Evolutionary conservation across 2,797 vertebrate species (phyloP).

Genomic region (Morelia viridis): DNA sequence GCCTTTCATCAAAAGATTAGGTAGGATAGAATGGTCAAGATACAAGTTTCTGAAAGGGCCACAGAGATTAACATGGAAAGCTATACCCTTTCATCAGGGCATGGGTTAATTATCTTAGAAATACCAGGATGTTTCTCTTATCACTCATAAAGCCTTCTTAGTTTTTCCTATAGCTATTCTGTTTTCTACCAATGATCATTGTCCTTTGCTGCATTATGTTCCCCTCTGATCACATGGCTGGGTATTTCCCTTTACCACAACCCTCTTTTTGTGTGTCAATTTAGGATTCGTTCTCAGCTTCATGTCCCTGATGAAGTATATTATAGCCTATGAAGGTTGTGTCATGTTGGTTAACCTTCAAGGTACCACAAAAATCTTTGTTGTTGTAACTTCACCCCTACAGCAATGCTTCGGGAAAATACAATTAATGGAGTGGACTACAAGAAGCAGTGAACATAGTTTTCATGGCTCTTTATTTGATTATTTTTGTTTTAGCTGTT

Average conservation of each 20-base stretch:
- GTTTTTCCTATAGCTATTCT: neutral
- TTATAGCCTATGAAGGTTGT: neutral
- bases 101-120: neutral
- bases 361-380: neutral
- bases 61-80: neutral
- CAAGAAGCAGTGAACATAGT: neutral
- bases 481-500: neutral
- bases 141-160: neutral
- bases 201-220: neutral
- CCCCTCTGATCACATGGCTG: neutral
- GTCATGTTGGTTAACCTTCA: neutral
- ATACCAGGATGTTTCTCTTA: neutral
- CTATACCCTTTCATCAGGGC: neutral
- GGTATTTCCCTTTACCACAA: neutral
- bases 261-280: neutral
- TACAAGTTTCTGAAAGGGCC: neutral
- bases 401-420: no score
- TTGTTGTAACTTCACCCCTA: neutral
- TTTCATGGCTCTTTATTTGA: neutral
- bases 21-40: neutral
- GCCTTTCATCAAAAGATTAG: neutral
- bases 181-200: neutral
- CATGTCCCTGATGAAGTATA: neutral
- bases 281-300: neutral
- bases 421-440: neutral